A percentile compares a stretch with the other conserved stretches of the same genome.
phyloP scores from a whole-genome alignment of 2,888 invertebrate species.

The Syritta pipiens region DNA sequence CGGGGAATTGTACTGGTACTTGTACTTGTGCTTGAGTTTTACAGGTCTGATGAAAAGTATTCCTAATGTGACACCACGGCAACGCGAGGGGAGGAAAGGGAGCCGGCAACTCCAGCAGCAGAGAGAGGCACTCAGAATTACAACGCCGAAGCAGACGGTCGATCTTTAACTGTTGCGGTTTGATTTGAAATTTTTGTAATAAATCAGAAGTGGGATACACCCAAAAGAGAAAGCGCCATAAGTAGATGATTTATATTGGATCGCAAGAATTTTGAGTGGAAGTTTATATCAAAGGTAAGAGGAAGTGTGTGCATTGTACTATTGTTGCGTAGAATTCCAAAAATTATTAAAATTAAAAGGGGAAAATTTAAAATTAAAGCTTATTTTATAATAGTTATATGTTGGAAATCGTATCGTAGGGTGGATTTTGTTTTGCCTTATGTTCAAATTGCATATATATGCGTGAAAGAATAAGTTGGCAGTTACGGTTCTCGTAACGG shows the following conservation, averaged over 20 bases:
- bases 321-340: background rate
- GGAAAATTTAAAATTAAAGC: background rate
- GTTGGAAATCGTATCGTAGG: too few species aligned
- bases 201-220: constrained; percentile 6
- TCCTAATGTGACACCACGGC: background rate
- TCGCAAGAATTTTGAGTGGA: background rate
- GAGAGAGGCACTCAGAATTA: background rate
- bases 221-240: background rate
- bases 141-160: background rate
- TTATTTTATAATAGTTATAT: background rate
- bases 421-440: background rate
- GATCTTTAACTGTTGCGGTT: background rate
- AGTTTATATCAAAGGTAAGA: background rate
- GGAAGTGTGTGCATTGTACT: constrained; percentile 4
- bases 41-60: too few species aligned
- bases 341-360: background rate
- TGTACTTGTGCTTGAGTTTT: too few species aligned
- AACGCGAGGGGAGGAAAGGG: background rate
- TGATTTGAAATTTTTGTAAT: background rate
- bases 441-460: too few species aligned
- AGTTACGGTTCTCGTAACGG: constrained; percentile 6
- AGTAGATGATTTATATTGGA: too few species aligned
- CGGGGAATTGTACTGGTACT: too few species aligned
- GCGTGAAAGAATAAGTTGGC: background rate
- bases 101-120: background rate